Base-by-base conservation (phyloP, 2,888 invertebrate genomes). In the Ennomos fuscantarius region DNA sequence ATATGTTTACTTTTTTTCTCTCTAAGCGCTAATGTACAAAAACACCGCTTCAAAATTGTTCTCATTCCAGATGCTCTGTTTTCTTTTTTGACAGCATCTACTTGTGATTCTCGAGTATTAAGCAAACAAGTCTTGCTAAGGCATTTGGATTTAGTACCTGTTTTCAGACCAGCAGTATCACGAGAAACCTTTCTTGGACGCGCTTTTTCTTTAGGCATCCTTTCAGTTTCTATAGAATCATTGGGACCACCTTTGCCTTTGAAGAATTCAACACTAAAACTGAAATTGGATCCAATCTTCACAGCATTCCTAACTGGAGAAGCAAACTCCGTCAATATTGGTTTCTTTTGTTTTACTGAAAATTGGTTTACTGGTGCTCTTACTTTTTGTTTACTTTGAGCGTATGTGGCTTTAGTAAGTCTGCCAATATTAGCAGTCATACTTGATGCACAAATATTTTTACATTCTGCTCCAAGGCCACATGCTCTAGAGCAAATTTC, bases 201-300 rank as follows among this genome's bases (percentile, higher is more conserved):
- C 6, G 5, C 6, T 24, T 24, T 24, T 37, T 43, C 44, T 8
- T 50, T 51, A n/a, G 9, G 41, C 15, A 13, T 8, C 39, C 8
- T 8, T 39, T 24, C 24, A 24, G 24, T 24, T 24, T 24, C 24
- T 3, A 24, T 24, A 24, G 3, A 24, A 24, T 24, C 24, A 24
- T 24, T 24, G 6, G 24, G 24, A 6, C 6, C 24, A 33, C 9
- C n/a, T 12, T 34, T 45, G 11, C 39, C 45, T 66, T 75, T 79
- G 59, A 62, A 72, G 66, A 79, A 78, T 55, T 79, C 77, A n/a
- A 79, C 55, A 53, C 69, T 60, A 40, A 79, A 79, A 62, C 73
- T 76, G 62, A 77, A 72, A 55, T 50, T 73, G 12, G 78, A 78
- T 8, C 75, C 70, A 12, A 79, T 65, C 46, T 66, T 71, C n/a